Evolutionary conservation across 2,113 vertebrate species (phyloP), one percentile per base, ranked within the genome.

Genomic region (Lipophrys pholis): DNA sequence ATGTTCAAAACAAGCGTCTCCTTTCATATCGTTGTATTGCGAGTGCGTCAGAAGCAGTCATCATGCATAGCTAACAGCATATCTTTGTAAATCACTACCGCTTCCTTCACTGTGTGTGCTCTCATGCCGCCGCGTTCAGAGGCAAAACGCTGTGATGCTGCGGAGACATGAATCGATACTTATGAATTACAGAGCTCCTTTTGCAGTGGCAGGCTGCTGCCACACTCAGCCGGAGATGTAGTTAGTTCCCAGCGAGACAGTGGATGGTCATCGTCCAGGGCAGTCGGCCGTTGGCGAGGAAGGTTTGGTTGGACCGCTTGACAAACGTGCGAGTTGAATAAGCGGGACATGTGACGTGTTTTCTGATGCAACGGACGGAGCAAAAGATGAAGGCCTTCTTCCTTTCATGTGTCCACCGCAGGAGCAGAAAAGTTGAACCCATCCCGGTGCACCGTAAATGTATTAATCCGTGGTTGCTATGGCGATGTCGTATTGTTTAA

Each of bases 151-250:
- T 52, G 78, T 80, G 82, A 78, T 63, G 65, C 79, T 40, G 62
- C 87, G 64, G 61, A 78, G 71, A 59, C 50, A 65, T 66, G 46
- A 83, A 90, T 90, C 89, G 80, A 87, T 90, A 85, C 61, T 82
- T 82, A 75, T 81, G 67, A 84, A 87, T 86, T 82, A 83, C 83
- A 56, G 39, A 0, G 38, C 76, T 83, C 50, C 66, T 61, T 8
- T 81, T 78, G 50, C 75, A 74, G 85, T 82, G 68, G 70, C 72
- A 55, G 56, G 46, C 35, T 50, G 38, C 67, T 54, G 53, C 58
- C 53, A 40, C 30, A 16, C 69, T 42, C 36, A 15, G 61, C 51
- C 56, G 65, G 57, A 81, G 59, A 78, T 75, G 69, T 77, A 73
- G 75, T 75, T 60, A 75, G 78, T 58, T 66, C 35, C 16, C 0